Evolutionary conservation across 2,113 vertebrate genomes (phyloP), one percentile per base, ranked within the genome.

Genomic region (Dendropsophus ebraccatus): DNA sequence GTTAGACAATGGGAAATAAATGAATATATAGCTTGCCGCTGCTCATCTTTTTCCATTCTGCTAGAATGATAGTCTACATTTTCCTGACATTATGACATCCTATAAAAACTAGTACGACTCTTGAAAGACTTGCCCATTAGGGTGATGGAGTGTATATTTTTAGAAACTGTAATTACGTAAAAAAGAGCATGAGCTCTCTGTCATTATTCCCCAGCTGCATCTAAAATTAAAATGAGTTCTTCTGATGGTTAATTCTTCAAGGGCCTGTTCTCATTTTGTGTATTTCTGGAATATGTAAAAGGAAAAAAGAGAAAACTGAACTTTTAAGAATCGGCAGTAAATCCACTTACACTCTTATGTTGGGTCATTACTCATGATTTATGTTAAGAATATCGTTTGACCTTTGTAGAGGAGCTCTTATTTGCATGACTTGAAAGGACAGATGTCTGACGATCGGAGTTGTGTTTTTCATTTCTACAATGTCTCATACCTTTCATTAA

Each of bases 141-240:
- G 76, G 62, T 86, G 84, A 86, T 86, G 62, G 76, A 86, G 49
- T 86, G 84, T 19, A 86, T 86, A 86, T 86, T 86, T 86, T 80
- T 86, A 80, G 84, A 86, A 78, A 86, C 76, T 86, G 75, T 86
- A 86, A 86, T 86, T 75, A 86, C 65, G 84, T 80, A 86, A 79
- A 78, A 73, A 86, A 86, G 65, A 84, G 72, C 83, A 50, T 32
- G 84, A 86, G 76, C 41, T 79, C 60, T 78, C 74, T 70, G 62
- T 86, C 84, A 86, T 86, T 86, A 86, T 86, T 86, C 84, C 84
- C 84, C 60, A 86, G 84, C 84, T 86, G 84, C 84, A 86, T 86
- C 84, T 86, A 86, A 86, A 86, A 86, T 86, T 86, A 86, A 86
- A 80, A 86, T 86, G 47, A 86, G 84, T 85, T 86, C 65, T 86